phyloP scores from a whole-genome alignment of 2,888 invertebrate species.

The Iselma pallidipennis region DNA sequence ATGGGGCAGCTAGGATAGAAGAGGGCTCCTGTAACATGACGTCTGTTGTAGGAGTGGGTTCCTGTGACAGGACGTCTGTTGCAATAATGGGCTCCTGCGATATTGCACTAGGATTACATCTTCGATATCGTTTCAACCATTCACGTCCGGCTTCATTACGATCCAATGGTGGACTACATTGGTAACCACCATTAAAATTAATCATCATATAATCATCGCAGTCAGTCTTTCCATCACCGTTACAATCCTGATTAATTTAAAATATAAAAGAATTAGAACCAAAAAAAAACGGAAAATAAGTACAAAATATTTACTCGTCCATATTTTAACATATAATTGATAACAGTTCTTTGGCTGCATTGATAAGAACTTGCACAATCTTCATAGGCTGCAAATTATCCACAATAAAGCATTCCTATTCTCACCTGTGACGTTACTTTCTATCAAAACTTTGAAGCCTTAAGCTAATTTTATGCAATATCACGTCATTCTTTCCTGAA shows the following conservation, averaged over 20 bases:
- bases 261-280: constrained; percentile 3
- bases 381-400: constrained; percentile 61
- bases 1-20: no score
- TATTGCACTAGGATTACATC: constrained; percentile 4
- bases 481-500: no score
- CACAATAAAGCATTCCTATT: neutral
- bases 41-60: no score
- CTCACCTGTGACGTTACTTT: no score
- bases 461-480: no score
- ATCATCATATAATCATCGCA: constrained; percentile 69
- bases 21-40: no score
- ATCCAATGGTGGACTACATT: constrained; percentile 55
- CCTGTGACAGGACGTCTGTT: no score
- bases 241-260: constrained; percentile 61
- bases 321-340: constrained; percentile 63
- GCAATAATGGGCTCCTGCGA: no score
- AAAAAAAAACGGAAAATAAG: neutral
- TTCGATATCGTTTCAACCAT: constrained; percentile 51
- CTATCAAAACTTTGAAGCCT: no score
- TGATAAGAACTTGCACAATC: constrained; percentile 64
- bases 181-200: constrained; percentile 63
- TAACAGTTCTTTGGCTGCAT: constrained; percentile 64
- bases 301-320: constrained; percentile 60
- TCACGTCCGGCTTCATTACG: constrained; percentile 48
- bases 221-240: constrained; percentile 64